phyloP scores from a whole-genome alignment of 2,888 invertebrate species.

The Caenorhabditis angaria region DNA sequence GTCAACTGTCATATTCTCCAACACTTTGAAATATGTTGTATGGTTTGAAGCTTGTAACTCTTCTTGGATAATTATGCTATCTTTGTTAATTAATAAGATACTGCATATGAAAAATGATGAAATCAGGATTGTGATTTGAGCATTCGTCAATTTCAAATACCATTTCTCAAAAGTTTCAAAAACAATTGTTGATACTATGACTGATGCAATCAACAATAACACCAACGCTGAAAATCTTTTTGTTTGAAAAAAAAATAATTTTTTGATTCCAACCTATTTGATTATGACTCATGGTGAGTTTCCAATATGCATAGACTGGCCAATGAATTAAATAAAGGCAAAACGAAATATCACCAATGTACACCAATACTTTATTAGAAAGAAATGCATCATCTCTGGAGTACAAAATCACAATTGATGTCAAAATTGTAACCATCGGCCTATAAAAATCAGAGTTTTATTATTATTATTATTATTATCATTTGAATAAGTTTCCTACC shows the following conservation, averaged over 20 bases:
- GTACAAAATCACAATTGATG: neutral
- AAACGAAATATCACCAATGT: constrained; percentile 35
- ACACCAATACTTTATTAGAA: constrained; percentile 13
- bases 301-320: constrained; percentile 38
- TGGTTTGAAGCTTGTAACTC: neutral
- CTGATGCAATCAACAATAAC: constrained; percentile 1
- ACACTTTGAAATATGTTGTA: constrained; percentile 9
- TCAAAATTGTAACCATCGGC: neutral
- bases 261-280: neutral
- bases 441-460: neutral
- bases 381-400: constrained; percentile 18
- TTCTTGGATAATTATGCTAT: constrained; percentile 7
- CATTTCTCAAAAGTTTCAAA: constrained; percentile 29
- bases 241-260: neutral
- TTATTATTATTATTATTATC: neutral
- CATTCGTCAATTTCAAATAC: constrained; percentile 20
- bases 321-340: constrained; percentile 33
- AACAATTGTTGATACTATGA: constrained; percentile 6
- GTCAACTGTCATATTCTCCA: constrained; percentile 25
- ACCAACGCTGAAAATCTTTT: constrained; percentile 13
- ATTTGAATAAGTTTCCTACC: neutral
- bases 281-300: constrained; percentile 17
- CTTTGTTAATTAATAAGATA: constrained; percentile 15
- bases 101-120: constrained; percentile 10
- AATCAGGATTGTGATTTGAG: constrained; percentile 6